A percentile compares a stretch with the other conserved stretches of the same genome.
phyloP scores from a whole-genome alignment of 2,113 vertebrate species.

The Rhinolophus ferrumequinum region DNA sequence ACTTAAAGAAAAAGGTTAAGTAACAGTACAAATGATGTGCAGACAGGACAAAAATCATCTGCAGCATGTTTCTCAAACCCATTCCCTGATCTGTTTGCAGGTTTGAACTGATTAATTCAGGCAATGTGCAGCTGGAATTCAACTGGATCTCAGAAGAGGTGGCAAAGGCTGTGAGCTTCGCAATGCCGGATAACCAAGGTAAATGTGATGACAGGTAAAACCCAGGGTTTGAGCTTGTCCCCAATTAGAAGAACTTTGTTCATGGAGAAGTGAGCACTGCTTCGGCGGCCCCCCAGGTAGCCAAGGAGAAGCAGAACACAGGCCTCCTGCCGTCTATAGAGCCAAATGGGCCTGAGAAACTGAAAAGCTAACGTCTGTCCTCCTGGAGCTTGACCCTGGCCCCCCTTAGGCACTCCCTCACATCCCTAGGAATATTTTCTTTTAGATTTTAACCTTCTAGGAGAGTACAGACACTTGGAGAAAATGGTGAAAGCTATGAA shows the following conservation, averaged over 20 bases:
- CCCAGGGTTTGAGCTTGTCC: background rate
- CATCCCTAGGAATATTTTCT: background rate
- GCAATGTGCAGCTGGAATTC: constrained; percentile 88
- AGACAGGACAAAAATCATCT: background rate
- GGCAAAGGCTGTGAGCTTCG: constrained; percentile 54
- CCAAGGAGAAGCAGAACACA: background rate
- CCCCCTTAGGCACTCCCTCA: background rate
- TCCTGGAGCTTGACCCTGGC: background rate
- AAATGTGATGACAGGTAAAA: background rate
- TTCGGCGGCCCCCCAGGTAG: accelerated
- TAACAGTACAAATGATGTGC: background rate
- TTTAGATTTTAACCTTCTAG: background rate
- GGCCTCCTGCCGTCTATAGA: background rate
- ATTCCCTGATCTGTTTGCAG: constrained; percentile 63
- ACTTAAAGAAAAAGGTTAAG: background rate
- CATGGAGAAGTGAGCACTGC: background rate
- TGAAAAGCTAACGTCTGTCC: background rate
- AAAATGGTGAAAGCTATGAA: background rate
- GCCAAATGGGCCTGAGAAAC: background rate
- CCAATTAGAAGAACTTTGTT: background rate
- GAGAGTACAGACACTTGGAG: background rate
- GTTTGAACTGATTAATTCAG: constrained; percentile 86
- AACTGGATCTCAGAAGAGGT: constrained; percentile 84
- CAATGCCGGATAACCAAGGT: constrained; percentile 56
- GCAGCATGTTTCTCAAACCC: background rate